These are phyloP conservation scores for Troides aeacus DNA, from an alignment of 2,888 invertebrate genomes.

Conservation along the genomic window DNA sequence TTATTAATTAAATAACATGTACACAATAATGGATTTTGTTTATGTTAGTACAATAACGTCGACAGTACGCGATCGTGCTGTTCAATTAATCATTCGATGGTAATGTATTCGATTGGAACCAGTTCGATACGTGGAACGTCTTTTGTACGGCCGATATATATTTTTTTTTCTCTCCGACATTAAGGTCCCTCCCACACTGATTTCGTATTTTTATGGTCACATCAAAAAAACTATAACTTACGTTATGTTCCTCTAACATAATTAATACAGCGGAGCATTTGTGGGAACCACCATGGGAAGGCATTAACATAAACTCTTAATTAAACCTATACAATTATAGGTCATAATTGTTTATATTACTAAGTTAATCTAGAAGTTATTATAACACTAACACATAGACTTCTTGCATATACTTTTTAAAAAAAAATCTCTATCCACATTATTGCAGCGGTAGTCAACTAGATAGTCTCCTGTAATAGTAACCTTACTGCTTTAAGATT, in stretches of 20 bases:
- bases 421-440: too few relatives aligned
- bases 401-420: too few relatives aligned
- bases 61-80: conserved; percentile 25
- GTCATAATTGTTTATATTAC: too few relatives aligned
- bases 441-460: too few relatives aligned
- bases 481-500: too few relatives aligned
- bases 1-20: conserved; percentile 1
- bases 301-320: too few relatives aligned
- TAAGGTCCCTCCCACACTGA: conserved; percentile 21
- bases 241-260: neutral
- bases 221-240: neutral
- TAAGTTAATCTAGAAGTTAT: too few relatives aligned
- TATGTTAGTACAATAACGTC: conserved; percentile 24
- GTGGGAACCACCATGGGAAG: neutral
- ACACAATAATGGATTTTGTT: conserved; percentile 5
- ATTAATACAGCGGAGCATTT: neutral
- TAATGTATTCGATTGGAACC: conserved; percentile 54
- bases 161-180: conserved; percentile 16
- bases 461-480: too few relatives aligned
- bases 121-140: conserved; percentile 41
- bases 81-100: conserved; percentile 59
- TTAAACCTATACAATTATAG: too few relatives aligned
- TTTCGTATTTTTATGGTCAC: conserved; percentile 7
- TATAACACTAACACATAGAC: too few relatives aligned
- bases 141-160: conserved; percentile 24